A percentile compares a stretch with the other conserved stretches of the same genome.
phyloP scores from a whole-genome alignment of 2,888 invertebrate species.

The Athripsodes cinereus region DNA sequence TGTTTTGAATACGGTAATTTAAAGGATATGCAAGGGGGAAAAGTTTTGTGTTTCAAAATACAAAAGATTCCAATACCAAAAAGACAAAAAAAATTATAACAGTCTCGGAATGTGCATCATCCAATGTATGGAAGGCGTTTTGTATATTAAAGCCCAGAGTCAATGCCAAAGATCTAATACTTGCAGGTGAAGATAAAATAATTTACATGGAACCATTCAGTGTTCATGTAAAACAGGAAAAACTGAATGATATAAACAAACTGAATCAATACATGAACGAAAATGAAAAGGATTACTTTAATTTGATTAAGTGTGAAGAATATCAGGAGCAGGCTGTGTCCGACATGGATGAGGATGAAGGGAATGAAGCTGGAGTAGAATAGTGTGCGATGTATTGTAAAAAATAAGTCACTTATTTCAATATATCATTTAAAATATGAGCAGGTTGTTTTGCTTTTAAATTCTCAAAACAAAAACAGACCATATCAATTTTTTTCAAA shows the following conservation, averaged over 20 bases:
- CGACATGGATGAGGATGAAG: not conserved
- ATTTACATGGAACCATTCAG: not conserved
- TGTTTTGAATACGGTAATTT: too few species aligned
- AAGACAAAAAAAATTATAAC: not conserved
- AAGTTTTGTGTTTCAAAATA: too few species aligned
- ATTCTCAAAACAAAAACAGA: not conserved
- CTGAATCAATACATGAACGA: too few species aligned
- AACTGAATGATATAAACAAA: too few species aligned
- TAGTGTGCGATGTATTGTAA: not conserved
- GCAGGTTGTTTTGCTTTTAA: not conserved
- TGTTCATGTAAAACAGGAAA: too few species aligned
- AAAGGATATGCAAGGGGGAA: not conserved
- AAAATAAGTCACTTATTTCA: not conserved
- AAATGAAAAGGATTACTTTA: too few species aligned
- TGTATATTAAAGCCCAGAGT: too few species aligned
- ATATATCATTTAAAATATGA: too few species aligned
- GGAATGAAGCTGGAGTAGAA: not conserved
- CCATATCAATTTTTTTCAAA: not conserved
- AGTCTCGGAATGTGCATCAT: not conserved
- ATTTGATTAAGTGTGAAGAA: too few species aligned
- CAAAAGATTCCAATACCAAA: not conserved
- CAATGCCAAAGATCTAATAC: too few species aligned
- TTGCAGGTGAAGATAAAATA: not conserved
- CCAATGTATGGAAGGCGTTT: too few species aligned
- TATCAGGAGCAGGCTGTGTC: too few species aligned